phyloP scores from a whole-genome alignment of 2,888 invertebrate species.

The Cryptocephalus moraei region DNA sequence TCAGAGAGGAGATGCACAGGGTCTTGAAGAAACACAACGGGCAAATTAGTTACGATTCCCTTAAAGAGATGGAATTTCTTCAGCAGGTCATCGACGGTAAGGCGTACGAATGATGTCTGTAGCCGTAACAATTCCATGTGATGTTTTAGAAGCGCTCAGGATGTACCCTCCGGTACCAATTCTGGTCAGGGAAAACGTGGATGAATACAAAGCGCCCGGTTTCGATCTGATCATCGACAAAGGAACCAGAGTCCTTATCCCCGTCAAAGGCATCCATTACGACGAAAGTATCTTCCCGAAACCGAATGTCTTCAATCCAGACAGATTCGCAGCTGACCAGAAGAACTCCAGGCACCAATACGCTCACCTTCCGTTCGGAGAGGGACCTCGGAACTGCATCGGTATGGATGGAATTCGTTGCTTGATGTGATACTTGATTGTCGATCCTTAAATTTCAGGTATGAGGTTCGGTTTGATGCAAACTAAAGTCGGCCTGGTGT shows the following conservation, averaged over 20 bases:
- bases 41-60: constrained; percentile 17
- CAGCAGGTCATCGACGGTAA: constrained; percentile 18
- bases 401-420: constrained; percentile 4
- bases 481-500: constrained; percentile 24
- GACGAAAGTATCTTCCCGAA: constrained; percentile 13
- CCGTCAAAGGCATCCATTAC: constrained; percentile 12
- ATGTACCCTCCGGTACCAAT: constrained; percentile 13
- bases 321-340: constrained; percentile 14
- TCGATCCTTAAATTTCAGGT: constrained; percentile 15
- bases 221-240: constrained; percentile 12
- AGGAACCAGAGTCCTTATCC: constrained; percentile 10
- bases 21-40: constrained; percentile 14
- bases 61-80: constrained; percentile 18
- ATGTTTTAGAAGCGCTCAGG: constrained; percentile 14
- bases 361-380: constrained; percentile 15
- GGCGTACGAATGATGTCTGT: background rate
- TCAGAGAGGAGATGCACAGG: constrained; percentile 13
- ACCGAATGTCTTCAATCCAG: constrained; percentile 15
- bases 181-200: constrained; percentile 10
- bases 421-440: too few relatives aligned
- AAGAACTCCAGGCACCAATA: constrained; percentile 9
- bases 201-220: constrained; percentile 14
- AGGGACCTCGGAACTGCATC: constrained; percentile 16
- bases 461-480: constrained; percentile 28
- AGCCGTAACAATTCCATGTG: background rate